Evolutionary conservation across 2,797 vertebrate genomes (phyloP).

Genomic region (Leucoraja ocellata): DNA sequence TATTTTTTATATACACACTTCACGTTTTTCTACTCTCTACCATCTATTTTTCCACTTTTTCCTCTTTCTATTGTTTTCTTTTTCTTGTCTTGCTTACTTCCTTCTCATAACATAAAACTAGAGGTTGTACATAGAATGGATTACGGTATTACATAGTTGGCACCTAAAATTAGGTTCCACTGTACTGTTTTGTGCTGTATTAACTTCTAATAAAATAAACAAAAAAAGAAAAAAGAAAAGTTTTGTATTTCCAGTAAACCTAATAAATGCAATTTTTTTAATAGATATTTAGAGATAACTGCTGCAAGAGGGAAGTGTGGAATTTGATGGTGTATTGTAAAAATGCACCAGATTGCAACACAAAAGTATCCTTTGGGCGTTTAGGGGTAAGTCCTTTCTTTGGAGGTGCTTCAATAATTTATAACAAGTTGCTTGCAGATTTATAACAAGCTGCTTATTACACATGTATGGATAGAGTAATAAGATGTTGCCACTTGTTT

Average conservation of each 20-base stretch:
- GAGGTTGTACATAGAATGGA: no score
- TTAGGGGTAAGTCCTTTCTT: conserved; percentile 66
- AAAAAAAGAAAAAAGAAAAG: neutral
- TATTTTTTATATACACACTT: no score
- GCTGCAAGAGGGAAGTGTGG: conserved; percentile 84
- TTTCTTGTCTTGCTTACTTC: no score
- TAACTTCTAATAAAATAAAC: no score
- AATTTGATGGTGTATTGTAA: conserved; percentile 77
- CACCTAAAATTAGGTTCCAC: no score
- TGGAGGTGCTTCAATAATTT: neutral
- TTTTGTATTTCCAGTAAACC: neutral
- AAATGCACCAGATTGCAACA: conserved; percentile 68
- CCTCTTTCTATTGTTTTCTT: no score
- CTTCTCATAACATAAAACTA: no score
- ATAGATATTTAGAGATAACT: conserved; percentile 86
- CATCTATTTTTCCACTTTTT: no score
- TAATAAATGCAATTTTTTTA: conserved; percentile 39
- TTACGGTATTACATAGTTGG: no score
- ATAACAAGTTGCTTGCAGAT: neutral
- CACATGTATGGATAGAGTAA: neutral
- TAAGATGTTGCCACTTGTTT: neutral
- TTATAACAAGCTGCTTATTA: no score
- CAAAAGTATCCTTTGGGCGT: conserved; percentile 62
- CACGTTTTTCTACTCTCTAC: no score
- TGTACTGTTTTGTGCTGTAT: no score